Base-by-base conservation (phyloP, 2,797 vertebrate species). In the Tamandua tetradactyla region DNA sequence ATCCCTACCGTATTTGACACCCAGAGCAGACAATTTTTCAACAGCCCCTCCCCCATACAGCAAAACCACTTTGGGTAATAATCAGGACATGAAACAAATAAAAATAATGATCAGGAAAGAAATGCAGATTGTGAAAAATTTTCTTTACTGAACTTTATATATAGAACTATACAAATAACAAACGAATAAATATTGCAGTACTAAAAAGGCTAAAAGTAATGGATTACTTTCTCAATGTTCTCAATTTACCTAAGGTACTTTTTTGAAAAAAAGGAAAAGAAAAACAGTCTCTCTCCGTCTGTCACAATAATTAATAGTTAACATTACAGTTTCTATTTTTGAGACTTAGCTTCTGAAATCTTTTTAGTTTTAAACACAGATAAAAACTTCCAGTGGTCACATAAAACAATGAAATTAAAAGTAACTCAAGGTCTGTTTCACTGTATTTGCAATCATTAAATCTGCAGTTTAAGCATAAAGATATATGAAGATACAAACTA, bases 21-120 rank as follows among this genome's bases (percentile, higher is more conserved):
- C 9, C 30, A 76, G 35, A 84, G 20, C 40, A 87, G 30, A 85
- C 57, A 7, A 81, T 62, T 91, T 87, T 91, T 66, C 92, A 83
- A 32, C 35, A 80, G 1, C 15, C 32, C 62, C 20, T 79, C 37
- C 23, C 91, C 82, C 49, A 27, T 12, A 61, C 7, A 35, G 83
- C 23, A 52, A 84, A 89, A 86, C 91, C 78, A 89, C 75, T 92
- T 94, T 78, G 14, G 78, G 35, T 47, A 79, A 82, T 78, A 95
- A 85, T 27, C 93, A 86, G 55, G n/a, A 59, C 30, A 47, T 47
- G 44, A 90, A 92, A 94, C 40, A 69, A 64, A 59, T 78, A 78
- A 84, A 84, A 94, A 93, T 66, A 82, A 62, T 71, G 49, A 6
- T 17, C 76, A 69, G 14, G 37, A 93, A 87, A 93, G 72, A 92